phyloP scores from a whole-genome alignment of 1,140 invertebrate genomes.

The Pseudomyrmex sp. region DNA sequence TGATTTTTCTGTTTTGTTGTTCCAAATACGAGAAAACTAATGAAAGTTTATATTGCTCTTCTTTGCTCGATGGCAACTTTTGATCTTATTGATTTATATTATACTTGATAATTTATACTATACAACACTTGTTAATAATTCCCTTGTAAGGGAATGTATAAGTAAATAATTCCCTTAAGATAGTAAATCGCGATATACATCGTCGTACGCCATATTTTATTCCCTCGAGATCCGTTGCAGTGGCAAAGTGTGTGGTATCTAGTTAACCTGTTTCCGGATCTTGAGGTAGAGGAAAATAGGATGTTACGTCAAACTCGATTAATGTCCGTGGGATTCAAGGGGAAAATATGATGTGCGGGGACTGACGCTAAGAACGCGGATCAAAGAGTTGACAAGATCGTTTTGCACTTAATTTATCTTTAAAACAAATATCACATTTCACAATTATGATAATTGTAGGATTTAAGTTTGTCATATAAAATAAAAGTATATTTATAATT shows the following conservation, averaged over 20 bases:
- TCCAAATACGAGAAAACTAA: neutral
- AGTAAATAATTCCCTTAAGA: conserved; percentile 26
- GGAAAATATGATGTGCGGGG: conserved; percentile 10
- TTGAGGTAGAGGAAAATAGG: conserved; percentile 52
- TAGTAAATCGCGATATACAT: conserved; percentile 34
- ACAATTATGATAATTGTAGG: neutral
- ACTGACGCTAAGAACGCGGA: conserved; percentile 14
- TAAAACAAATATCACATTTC: neutral
- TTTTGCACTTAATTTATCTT: conserved; percentile 20
- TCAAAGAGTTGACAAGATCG: conserved; percentile 1
- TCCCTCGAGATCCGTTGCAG: conserved; percentile 21
- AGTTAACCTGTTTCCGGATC: conserved; percentile 57
- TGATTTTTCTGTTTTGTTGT: too few relatives aligned
- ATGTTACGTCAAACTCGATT: conserved; percentile 55
- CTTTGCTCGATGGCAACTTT: neutral
- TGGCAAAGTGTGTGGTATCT: conserved; percentile 50
- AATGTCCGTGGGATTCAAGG: conserved; percentile 49
- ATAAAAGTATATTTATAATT: neutral
- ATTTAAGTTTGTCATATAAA: neutral
- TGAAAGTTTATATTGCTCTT: neutral
- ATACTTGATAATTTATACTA: neutral
- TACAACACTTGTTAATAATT: conserved; percentile 1
- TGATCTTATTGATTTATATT: neutral
- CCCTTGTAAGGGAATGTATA: too few relatives aligned
- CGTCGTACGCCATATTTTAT: conserved; percentile 27